Conservation (phyloP, 2,113 vertebrate species). For the Dermatemys mawii region DNA sequence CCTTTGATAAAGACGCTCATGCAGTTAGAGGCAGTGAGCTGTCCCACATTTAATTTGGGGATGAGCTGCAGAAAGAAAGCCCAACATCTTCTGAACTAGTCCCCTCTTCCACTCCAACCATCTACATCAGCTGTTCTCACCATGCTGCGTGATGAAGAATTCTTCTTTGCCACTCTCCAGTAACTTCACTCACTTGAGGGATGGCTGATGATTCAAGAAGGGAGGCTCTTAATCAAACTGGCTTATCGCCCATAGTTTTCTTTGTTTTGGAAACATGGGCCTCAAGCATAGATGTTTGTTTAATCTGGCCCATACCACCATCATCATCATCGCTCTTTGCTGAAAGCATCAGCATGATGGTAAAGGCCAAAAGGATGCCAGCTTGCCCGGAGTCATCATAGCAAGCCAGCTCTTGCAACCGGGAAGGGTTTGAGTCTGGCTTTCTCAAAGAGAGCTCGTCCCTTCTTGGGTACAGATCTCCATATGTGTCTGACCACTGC, state of each 20-base stretch:
- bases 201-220: background rate
- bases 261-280: background rate
- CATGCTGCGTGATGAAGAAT: too few species aligned
- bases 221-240: background rate
- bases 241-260: background rate
- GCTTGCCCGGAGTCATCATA: rapidly evolving
- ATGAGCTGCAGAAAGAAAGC: too few species aligned
- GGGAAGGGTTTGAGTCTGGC: background rate
- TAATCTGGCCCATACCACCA: background rate
- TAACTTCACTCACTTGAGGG: background rate
- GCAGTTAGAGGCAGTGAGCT: too few species aligned
- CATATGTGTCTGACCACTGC: rapidly evolving
- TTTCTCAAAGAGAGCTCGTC: rapidly evolving
- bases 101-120: too few species aligned
- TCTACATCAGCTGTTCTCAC: too few species aligned
- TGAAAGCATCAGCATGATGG: background rate
- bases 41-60: too few species aligned
- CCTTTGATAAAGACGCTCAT: too few species aligned
- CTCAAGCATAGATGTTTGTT: background rate
- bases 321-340: background rate
- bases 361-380: background rate
- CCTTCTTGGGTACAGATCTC: background rate
- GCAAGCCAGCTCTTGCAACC: background rate
- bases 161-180: background rate
- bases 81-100: too few species aligned